phyloP scores from a whole-genome alignment of 2,888 invertebrate species.

The Bimastos eiseni region DNA sequence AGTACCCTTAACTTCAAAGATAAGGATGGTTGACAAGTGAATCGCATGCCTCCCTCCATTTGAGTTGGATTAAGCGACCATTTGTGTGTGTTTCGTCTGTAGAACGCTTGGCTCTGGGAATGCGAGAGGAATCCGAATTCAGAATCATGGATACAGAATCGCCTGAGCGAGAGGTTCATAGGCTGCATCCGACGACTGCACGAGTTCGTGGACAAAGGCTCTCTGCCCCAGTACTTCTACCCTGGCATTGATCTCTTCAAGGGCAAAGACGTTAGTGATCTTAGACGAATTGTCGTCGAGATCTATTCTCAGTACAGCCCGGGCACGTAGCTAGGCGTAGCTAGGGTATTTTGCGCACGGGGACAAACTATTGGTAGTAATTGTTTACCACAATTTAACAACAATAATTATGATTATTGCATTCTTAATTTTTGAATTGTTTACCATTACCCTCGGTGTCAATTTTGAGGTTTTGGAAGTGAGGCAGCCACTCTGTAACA shows the following conservation, averaged over 20 bases:
- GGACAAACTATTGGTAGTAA: too few species aligned
- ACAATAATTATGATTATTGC: too few species aligned
- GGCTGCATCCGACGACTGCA: conserved; percentile 8
- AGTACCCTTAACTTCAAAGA: too few species aligned
- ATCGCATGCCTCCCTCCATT: too few species aligned
- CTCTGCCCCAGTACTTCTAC: neutral
- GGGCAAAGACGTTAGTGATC: neutral
- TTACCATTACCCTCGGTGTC: too few species aligned
- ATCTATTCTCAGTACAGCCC: neutral
- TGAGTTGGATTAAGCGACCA: neutral
- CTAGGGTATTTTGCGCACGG: too few species aligned
- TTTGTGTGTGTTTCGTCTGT: neutral
- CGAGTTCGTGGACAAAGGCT: neutral
- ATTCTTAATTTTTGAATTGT: too few species aligned
- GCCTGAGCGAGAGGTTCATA: neutral
- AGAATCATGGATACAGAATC: neutral
- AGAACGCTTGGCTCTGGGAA: conserved; percentile 25
- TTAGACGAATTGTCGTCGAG: neutral
- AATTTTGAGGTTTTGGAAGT: too few species aligned
- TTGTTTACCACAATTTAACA: too few species aligned
- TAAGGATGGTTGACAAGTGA: too few species aligned
- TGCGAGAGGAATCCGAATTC: neutral
- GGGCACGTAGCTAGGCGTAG: neutral
- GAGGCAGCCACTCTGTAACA: too few species aligned
- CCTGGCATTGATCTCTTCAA: conserved; percentile 21